Percentiles rank a stretch among this genome's conserved stretches.
Evolutionary conservation across 2,797 vertebrate species (phyloP).

Genomic region (Danionella dracula): DNA sequence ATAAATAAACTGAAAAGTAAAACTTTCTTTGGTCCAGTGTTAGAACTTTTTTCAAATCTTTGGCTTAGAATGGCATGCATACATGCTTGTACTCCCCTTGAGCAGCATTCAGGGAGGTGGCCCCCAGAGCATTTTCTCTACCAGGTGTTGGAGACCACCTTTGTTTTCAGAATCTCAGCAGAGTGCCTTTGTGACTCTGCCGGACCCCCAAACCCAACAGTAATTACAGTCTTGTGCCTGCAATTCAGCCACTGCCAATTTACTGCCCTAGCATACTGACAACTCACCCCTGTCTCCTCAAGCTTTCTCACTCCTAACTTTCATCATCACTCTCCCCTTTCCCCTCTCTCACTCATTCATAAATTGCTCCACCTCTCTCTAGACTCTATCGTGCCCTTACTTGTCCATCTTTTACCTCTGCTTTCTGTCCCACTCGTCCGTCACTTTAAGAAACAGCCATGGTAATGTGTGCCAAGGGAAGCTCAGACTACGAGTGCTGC

Average conservation of each 20-base stretch:
- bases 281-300: conserved; percentile 53
- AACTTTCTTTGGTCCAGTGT: too few species aligned
- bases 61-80: too few species aligned
- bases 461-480: conserved; percentile 67
- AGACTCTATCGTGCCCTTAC: neutral
- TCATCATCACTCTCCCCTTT: conserved; percentile 50
- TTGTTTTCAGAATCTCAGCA: conserved; percentile 38
- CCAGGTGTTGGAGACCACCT: conserved; percentile 49
- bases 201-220: conserved; percentile 48
- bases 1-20: too few species aligned
- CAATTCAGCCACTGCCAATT: conserved; percentile 48
- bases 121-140: neutral
- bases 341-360: conserved; percentile 61
- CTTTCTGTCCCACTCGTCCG: conserved; percentile 47
- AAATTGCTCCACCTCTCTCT: conserved; percentile 47
- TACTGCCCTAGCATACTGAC: conserved; percentile 23
- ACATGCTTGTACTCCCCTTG: neutral
- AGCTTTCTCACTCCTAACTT: conserved; percentile 56
- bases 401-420: conserved; percentile 44
- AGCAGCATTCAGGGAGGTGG: neutral
- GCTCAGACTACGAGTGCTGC: conserved; percentile 74
- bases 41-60: too few species aligned
- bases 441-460: conserved; percentile 56
- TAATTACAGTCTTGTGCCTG: conserved; percentile 73
- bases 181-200: conserved; percentile 1